These are phyloP conservation scores for Quadroppia sp. DNA, from an alignment of 2,888 invertebrate genomes.

Conservation along the genomic window DNA sequence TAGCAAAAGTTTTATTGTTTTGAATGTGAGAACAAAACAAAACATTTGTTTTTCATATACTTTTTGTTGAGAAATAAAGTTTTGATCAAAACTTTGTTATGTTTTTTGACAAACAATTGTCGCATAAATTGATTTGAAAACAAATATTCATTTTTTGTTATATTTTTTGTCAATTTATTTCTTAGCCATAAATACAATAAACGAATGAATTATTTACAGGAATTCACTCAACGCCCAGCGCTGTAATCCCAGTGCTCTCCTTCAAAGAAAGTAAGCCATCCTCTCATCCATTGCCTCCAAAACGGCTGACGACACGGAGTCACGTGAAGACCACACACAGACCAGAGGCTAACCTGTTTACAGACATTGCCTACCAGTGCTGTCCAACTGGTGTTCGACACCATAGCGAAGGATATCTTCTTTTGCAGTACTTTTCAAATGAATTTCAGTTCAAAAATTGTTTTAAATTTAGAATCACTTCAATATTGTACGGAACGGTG, in stretches of 20 bases:
- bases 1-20: not conserved
- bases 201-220: not conserved
- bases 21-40: too few relatives aligned
- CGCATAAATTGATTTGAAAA: too few relatives aligned
- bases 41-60: too few relatives aligned
- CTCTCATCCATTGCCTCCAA: not conserved
- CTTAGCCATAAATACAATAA: not conserved
- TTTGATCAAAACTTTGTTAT: too few relatives aligned
- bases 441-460: too few relatives aligned
- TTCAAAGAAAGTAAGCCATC: not conserved
- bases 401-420: not conserved
- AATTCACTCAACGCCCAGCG: not conserved
- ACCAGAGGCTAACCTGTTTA: slow-evolving; percentile 14
- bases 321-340: slow-evolving; percentile 24
- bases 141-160: too few relatives aligned
- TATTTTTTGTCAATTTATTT: too few relatives aligned
- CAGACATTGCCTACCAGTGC: not conserved
- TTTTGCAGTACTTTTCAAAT: not conserved
- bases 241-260: not conserved
- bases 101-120: too few relatives aligned
- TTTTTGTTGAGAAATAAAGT: too few relatives aligned
- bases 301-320: too few relatives aligned
- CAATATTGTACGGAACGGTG: too few relatives aligned
- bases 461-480: too few relatives aligned
- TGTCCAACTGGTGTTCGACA: not conserved